Evolutionary conservation across 2,797 vertebrate species (phyloP).

Genomic region (Thripadectes ignobilis): DNA sequence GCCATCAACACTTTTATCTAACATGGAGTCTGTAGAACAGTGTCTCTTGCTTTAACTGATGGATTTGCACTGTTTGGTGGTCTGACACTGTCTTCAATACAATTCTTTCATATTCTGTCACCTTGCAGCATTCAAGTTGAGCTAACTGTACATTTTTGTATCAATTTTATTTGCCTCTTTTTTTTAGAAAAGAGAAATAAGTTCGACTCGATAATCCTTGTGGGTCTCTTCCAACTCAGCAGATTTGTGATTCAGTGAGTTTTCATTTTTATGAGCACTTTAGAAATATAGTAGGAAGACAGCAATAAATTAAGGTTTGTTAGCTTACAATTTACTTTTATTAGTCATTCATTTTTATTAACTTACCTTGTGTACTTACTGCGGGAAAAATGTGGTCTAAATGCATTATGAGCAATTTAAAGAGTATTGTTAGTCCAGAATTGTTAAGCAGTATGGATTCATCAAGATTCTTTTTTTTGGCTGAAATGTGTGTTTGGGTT

Average conservation of each 20-base stretch:
- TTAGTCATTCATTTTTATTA: conserved; percentile 12
- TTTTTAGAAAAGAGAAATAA: not conserved
- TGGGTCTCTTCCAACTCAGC: not conserved
- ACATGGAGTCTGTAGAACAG: not conserved
- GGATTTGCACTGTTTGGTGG: not conserved
- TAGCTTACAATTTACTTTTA: not conserved
- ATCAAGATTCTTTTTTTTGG: not conserved
- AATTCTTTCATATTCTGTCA: not conserved
- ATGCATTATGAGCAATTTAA: not conserved
- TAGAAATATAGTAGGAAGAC: not conserved
- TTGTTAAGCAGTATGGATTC: not conserved
- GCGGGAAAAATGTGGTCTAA: not conserved
- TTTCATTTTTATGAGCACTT: not conserved
- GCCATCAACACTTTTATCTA: not conserved
- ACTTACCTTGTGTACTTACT: not conserved
- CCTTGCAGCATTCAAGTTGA: not conserved
- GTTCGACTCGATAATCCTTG: not conserved
- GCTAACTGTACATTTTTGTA: not conserved
- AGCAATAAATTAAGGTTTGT: not conserved
- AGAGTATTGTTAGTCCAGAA: not conserved
- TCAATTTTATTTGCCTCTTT: not conserved
- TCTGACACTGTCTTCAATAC: not conserved
- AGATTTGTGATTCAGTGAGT: not conserved
- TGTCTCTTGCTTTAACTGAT: not conserved
- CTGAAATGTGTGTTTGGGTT: not conserved